phyloP scores from a whole-genome alignment of 1,140 invertebrate genomes.

The Solenopsis invicta region DNA sequence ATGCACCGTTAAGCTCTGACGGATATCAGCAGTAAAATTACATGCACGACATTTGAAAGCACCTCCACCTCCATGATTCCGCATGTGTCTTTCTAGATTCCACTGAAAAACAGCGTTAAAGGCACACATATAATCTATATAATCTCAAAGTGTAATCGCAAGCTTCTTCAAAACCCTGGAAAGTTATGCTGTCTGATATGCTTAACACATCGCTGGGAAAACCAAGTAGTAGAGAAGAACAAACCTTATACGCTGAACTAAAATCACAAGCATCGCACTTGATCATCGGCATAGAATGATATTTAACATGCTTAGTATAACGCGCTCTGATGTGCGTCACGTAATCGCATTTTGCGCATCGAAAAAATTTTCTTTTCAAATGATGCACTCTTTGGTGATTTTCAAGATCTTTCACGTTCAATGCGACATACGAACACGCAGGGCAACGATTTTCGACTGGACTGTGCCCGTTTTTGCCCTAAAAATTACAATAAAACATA shows the following conservation, averaged over 20 bases:
- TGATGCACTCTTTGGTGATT: conserved; percentile 85
- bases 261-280: conserved; percentile 98
- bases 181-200: conserved; percentile 6
- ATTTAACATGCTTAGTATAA: conserved; percentile 97
- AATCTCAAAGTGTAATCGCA: conserved; percentile 54
- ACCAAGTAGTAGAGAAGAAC: conserved; percentile 56
- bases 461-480: conserved; percentile 51
- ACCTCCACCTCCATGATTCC: conserved; percentile 95
- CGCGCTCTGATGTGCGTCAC: conserved; percentile 95
- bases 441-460: conserved; percentile 68
- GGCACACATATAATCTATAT: conserved; percentile 31
- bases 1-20: conserved; percentile 96
- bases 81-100: conserved; percentile 97
- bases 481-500: conserved; percentile 65
- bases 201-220: conserved; percentile 35
- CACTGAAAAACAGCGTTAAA: conserved; percentile 85
- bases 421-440: conserved; percentile 70
- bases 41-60: conserved; percentile 95
- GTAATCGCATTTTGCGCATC: conserved; percentile 96
- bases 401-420: conserved; percentile 79
- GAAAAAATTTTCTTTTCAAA: conserved; percentile 90
- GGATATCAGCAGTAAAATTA: conserved; percentile 96
- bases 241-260: conserved; percentile 94
- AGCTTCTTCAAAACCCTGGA: conserved; percentile 18
- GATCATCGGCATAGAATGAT: conserved; percentile 97